phyloP scores from a whole-genome alignment of 2,888 invertebrate species.

The Buathra laborator region DNA sequence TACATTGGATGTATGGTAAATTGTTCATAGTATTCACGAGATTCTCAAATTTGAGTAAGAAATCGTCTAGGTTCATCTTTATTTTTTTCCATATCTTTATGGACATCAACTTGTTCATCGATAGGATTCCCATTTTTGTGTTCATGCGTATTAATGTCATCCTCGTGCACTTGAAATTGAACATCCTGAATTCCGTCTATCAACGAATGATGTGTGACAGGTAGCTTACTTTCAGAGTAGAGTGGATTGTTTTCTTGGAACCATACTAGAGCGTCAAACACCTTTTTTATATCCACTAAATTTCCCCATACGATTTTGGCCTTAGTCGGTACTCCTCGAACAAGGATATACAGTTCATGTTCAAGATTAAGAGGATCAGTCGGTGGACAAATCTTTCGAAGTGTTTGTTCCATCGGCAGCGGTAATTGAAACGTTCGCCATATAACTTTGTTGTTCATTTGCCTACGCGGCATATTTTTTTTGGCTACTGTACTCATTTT shows the following conservation, averaged over 20 bases:
- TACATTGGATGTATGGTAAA: conserved; percentile 71
- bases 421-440: conserved; percentile 66
- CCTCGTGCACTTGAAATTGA: conserved; percentile 33
- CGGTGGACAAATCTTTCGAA: conserved; percentile 75
- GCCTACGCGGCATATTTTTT: conserved; percentile 73
- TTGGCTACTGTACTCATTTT: conserved; percentile 77
- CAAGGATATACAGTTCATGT: conserved; percentile 77
- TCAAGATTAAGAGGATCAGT: conserved; percentile 74
- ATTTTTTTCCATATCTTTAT: conserved; percentile 17
- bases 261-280: conserved; percentile 70
- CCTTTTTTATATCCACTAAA: conserved; percentile 65
- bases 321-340: conserved; percentile 77
- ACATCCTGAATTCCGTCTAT: conserved; percentile 47
- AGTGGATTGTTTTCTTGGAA: conserved; percentile 69
- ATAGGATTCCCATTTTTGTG: background rate
- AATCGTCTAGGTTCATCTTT: conserved; percentile 1
- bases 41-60: conserved; percentile 53
- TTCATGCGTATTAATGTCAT: background rate
- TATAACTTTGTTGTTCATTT: conserved; percentile 62
- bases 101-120: background rate
- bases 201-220: conserved; percentile 57
- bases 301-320: conserved; percentile 56
- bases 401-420: conserved; percentile 71
- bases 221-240: conserved; percentile 70
- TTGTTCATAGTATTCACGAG: conserved; percentile 64